Evolutionary conservation across 2,113 vertebrate species (phyloP).

Genomic region (Pseudopodoces humilis): DNA sequence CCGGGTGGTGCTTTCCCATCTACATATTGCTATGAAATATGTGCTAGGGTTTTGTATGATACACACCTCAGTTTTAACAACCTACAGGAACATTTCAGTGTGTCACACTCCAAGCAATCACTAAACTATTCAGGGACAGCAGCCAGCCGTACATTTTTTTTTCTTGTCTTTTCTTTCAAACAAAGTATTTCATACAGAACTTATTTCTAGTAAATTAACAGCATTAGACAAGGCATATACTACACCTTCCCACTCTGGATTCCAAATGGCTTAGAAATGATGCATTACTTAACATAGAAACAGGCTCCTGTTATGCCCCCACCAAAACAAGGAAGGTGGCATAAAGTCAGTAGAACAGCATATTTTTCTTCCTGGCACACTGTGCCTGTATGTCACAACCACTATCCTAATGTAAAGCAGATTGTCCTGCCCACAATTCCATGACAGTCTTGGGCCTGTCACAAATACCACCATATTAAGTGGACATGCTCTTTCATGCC

Average conservation of each 20-base stretch:
- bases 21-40: neutral
- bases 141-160: neutral
- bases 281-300: neutral
- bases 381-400: neutral
- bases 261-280: neutral
- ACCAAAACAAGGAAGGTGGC: neutral
- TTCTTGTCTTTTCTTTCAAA: neutral
- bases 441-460: neutral
- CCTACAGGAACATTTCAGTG: neutral
- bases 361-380: neutral
- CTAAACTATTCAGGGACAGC: neutral
- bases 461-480: neutral
- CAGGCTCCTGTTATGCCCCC: neutral
- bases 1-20: neutral
- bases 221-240: neutral
- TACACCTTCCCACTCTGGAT: neutral
- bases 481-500: neutral
- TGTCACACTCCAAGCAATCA: neutral
- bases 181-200: neutral
- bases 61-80: neutral
- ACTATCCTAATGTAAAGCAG: neutral
- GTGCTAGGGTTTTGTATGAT: neutral
- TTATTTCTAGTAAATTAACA: neutral
- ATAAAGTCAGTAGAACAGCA: neutral
- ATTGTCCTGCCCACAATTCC: neutral